Evolutionary conservation across 2,113 vertebrate species (phyloP).

Genomic region (Melanostigma gelatinosum): DNA sequence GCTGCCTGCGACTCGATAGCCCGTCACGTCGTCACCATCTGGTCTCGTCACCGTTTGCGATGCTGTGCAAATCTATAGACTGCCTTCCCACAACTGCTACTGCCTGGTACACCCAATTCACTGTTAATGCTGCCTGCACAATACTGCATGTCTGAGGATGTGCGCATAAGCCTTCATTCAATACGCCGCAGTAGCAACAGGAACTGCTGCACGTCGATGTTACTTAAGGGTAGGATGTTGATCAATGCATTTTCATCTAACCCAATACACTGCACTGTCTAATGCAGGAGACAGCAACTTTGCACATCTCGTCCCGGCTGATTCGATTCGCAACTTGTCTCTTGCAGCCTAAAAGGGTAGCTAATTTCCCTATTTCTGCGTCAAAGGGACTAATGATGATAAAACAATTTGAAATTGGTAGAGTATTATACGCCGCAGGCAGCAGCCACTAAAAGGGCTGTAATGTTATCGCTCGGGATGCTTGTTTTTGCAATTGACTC

Average conservation of each 20-base stretch:
- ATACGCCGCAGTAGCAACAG: background rate
- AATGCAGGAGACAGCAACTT: constrained; percentile 2
- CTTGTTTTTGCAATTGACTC: background rate
- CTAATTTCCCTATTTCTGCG: background rate
- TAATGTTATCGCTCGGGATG: background rate
- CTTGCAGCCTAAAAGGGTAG: background rate
- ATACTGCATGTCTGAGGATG: background rate
- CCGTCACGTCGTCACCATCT: constrained; percentile 58
- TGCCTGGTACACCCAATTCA: constrained; percentile 14
- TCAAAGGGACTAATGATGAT: background rate
- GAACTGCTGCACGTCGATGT: background rate
- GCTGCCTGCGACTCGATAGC: constrained; percentile 44
- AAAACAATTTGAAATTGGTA: background rate
- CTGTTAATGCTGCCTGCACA: constrained; percentile 23
- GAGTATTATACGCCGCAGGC: background rate
- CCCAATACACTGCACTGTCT: background rate
- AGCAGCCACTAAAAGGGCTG: background rate
- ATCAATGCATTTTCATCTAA: constrained; percentile 8
- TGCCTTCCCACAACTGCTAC: constrained; percentile 37
- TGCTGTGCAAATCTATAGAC: constrained; percentile 40
- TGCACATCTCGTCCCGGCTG: background rate
- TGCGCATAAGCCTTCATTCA: constrained; percentile 1
- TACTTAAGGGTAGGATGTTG: constrained; percentile 8
- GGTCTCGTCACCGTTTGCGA: constrained; percentile 28
- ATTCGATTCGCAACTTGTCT: constrained; percentile 1